Evolutionary conservation across 2,797 vertebrate species (phyloP).

Genomic region (Falco peregrinus): DNA sequence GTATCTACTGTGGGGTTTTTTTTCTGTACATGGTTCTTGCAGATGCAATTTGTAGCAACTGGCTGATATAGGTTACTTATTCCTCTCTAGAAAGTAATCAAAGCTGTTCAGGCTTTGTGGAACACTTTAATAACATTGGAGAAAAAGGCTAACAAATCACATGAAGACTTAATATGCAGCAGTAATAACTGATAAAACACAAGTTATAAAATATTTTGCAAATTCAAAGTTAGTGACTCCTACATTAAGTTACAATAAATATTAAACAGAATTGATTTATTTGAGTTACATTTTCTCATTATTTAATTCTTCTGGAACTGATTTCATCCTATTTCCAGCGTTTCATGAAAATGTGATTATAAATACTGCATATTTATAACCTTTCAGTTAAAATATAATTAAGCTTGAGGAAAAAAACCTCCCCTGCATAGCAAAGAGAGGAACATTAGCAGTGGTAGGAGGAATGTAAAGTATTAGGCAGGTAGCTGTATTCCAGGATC

Average conservation of each 20-base stretch:
- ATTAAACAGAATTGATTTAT: background rate
- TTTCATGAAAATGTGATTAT: background rate
- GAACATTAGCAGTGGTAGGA: background rate
- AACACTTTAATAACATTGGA: background rate
- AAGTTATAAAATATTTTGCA: background rate
- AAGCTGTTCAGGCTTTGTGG: background rate
- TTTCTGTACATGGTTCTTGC: background rate
- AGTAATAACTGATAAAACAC: background rate
- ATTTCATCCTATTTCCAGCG: background rate
- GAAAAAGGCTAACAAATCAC: background rate
- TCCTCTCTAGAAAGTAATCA: background rate
- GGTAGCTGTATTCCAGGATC: background rate
- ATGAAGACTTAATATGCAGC: background rate
- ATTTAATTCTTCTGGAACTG: background rate
- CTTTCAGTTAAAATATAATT: background rate
- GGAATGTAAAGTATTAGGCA: background rate
- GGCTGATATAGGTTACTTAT: background rate
- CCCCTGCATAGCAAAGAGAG: background rate
- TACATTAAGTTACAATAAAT: background rate
- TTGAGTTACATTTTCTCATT: background rate
- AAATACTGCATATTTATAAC: background rate
- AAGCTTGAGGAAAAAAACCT: background rate
- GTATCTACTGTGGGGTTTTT: background rate
- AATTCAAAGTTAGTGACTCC: background rate
- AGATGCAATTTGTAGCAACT: background rate